These are phyloP conservation scores for Oceanodroma tethys DNA, from an alignment of 2,113 vertebrate species.

Conservation along the genomic window DNA sequence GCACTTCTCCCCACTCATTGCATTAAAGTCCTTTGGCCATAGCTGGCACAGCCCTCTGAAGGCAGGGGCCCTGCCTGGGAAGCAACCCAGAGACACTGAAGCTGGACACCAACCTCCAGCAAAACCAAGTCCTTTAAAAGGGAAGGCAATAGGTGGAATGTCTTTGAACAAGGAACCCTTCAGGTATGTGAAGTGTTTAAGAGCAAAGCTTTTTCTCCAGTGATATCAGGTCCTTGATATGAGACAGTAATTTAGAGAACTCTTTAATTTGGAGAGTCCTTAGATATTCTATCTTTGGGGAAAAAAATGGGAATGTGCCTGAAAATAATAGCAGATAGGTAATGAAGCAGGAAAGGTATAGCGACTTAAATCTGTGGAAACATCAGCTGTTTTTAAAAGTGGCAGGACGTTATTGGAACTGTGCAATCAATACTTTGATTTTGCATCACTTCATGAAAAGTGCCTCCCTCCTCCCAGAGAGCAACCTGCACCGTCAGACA, in stretches of 20 bases:
- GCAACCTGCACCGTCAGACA: neutral
- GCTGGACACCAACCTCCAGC: neutral
- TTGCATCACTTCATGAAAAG: neutral
- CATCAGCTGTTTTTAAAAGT: neutral
- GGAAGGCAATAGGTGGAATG: neutral
- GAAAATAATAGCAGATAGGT: neutral
- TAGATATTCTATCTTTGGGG: neutral
- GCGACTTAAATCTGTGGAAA: neutral
- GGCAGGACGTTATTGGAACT: neutral
- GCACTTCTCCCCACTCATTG: neutral
- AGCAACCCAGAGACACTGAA: neutral
- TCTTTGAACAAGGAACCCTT: neutral
- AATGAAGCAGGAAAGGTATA: neutral
- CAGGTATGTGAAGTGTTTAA: neutral
- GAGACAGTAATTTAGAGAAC: neutral
- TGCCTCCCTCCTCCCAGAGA: neutral
- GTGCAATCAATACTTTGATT: neutral
- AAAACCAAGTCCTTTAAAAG: neutral
- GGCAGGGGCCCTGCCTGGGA: neutral
- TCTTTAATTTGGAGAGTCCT: neutral
- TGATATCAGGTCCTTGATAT: neutral
- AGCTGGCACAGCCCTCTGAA: neutral
- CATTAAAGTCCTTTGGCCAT: neutral
- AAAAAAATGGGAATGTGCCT: neutral
- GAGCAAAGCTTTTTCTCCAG: neutral